Base-by-base conservation (phyloP, 2,888 invertebrate genomes). In the Coleophora deauratella region DNA sequence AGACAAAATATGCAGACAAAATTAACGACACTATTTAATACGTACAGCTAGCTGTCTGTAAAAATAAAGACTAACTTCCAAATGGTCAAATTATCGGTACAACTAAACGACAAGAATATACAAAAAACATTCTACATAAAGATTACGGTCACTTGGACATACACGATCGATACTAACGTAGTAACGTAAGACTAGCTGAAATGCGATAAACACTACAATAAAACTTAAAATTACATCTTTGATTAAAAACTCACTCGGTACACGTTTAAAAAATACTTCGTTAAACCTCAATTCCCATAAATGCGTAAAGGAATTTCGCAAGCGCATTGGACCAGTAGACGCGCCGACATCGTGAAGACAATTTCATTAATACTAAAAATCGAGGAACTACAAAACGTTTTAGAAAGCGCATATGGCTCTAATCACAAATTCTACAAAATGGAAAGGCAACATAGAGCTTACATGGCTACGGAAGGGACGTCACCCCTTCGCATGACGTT, bases 161-260 rank as follows among this genome's bases (percentile, higher is more conserved):
- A 75, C 72, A 62, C 62, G 60, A 70, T 71, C 73, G 72, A 74
- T 62, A 73, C 74, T 76, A 78, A 77, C 66, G 62, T 70, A 66
- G 69, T 70, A 81, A 84, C 77, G 78, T 84, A 84, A 84, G 85
- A 85, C 85, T 85, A 85, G 85, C 69, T 73, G 81, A 85, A 84
- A 84, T 81, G 85, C 80, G 73, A 80, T 81, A 79, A 77, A 79
- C 71, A 82, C 81, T 81, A 82, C 65, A 62, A 63, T 71, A 68
- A 68, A 84, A 81, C 78, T 78, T 82, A 80, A 80, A 76, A 56
- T 75, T 81, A 84, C 74, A 84, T 85, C 85, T 84, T 85, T 84
- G 85, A 81, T 82, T 76, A 59, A 74, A 75, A 81, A 81, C 79
- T 82, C 82, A 82, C 82, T 81, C 80, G 69, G 72, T 73, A 72